Percentiles rank a stretch among this genome's conserved stretches.
Evolutionary conservation across 1,140 invertebrate species (phyloP).

Genomic region (Cyclina sinensis): DNA sequence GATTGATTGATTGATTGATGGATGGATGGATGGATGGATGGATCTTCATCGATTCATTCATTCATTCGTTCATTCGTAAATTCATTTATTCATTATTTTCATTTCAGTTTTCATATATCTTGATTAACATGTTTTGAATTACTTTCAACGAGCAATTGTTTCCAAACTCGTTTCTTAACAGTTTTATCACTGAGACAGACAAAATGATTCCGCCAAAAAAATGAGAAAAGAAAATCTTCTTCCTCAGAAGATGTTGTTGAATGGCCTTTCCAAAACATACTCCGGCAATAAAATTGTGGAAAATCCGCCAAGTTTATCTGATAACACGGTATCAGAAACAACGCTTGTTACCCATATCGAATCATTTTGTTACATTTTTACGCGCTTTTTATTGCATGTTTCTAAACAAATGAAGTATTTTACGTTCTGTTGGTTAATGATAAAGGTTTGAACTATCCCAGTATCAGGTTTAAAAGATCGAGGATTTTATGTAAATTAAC

Average conservation of each 20-base stretch:
- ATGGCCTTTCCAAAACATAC: neutral
- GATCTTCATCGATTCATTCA: too few species aligned
- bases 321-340: neutral
- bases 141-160: too few species aligned
- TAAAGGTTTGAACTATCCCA: constrained; percentile 24
- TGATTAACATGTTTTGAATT: too few species aligned
- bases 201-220: neutral
- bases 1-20: too few species aligned
- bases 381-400: constrained; percentile 36
- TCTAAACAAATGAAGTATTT: constrained; percentile 44
- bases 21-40: too few species aligned
- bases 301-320: constrained; percentile 12
- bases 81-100: too few species aligned
- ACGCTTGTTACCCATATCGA: neutral
- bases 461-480: constrained; percentile 29
- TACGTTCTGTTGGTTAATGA: neutral
- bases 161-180: neutral
- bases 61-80: too few species aligned
- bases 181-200: neutral
- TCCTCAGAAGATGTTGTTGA: neutral
- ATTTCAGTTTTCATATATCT: too few species aligned
- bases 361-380: constrained; percentile 17
- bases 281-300: constrained; percentile 2
- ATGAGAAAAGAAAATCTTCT: neutral
- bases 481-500: constrained; percentile 6